These are phyloP conservation scores for mouse (Mus musculus) DNA, from an alignment of 2,113 vertebrate species.

Conservation along the genomic window DNA sequence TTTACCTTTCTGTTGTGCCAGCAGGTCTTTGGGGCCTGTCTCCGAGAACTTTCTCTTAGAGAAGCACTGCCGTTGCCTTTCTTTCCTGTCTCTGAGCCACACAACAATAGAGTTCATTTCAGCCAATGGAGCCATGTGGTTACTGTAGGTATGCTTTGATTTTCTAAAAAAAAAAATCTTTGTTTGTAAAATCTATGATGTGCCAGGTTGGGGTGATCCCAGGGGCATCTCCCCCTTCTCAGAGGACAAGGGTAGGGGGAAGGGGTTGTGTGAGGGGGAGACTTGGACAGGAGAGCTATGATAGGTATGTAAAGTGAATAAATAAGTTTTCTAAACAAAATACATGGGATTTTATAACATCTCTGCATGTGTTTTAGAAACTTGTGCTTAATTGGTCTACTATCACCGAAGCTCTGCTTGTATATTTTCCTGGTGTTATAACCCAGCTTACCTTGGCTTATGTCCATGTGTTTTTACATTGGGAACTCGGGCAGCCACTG, in stretches of 20 bases:
- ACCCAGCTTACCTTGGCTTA: too few relatives aligned
- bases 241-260: too few relatives aligned
- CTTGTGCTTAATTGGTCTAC: background rate
- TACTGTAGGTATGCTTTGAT: background rate
- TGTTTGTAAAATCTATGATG: background rate
- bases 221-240: too few relatives aligned
- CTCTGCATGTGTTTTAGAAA: background rate
- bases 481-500: background rate
- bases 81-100: background rate
- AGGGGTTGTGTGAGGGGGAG: too few relatives aligned
- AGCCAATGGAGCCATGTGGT: background rate
- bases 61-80: background rate
- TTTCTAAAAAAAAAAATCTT: background rate
- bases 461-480: background rate
- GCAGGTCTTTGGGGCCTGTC: background rate
- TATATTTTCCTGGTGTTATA: background rate
- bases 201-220: too few relatives aligned
- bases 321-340: background rate
- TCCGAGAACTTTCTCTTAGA: background rate
- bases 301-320: too few relatives aligned
- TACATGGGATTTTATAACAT: background rate
- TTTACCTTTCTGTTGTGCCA: background rate
- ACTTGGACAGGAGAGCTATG: too few relatives aligned
- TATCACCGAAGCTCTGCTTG: background rate
- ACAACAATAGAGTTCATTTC: background rate